Evolutionary conservation across 2,113 vertebrate genomes (phyloP).

Genomic region (Illadopsis cleaveri): DNA sequence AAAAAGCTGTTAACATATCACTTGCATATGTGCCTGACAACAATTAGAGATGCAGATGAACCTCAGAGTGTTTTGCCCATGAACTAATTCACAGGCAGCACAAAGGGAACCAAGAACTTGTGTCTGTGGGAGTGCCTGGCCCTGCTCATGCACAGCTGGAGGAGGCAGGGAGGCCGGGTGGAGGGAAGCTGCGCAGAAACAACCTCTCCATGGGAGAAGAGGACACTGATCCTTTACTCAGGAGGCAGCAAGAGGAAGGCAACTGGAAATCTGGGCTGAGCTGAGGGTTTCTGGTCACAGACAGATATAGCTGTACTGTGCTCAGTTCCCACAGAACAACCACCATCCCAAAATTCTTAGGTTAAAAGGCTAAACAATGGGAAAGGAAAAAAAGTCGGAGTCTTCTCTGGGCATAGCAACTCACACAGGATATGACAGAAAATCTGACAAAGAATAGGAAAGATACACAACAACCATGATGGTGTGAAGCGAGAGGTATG

Average conservation of each 20-base stretch:
- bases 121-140: not conserved
- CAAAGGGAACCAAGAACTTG: not conserved
- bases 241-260: not conserved
- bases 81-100: not conserved
- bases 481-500: not conserved
- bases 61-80: not conserved
- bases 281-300: not conserved
- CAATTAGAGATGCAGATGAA: not conserved
- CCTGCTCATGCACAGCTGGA: not conserved
- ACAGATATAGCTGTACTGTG: not conserved
- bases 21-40: not conserved
- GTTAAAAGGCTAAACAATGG: not conserved
- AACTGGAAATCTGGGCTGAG: not conserved
- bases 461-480: fast-evolving
- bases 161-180: not conserved
- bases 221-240: not conserved
- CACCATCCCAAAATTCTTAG: not conserved
- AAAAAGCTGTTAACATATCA: conserved; percentile 16
- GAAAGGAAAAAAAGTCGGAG: not conserved
- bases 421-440: not conserved
- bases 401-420: not conserved
- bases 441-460: not conserved
- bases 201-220: fast-evolving
- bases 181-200: not conserved
- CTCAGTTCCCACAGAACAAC: not conserved